Evolutionary conservation across 53 echinoderm and acorn worm genomes (phyloP), one percentile per base, ranked within the genome.

Genomic region (Stichopus horrens): DNA sequence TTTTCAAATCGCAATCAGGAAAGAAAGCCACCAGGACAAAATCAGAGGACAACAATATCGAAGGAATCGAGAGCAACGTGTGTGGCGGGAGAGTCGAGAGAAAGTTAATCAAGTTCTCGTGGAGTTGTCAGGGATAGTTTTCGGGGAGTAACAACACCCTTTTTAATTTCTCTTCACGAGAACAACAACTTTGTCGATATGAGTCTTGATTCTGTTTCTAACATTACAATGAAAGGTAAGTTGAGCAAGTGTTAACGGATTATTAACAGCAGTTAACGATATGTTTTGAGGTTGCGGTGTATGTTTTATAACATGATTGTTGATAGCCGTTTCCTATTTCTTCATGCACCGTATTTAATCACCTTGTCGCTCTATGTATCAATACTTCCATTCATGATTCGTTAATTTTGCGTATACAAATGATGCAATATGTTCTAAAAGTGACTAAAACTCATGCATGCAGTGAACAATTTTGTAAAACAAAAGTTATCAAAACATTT

Each of bases 171-270:
- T 18, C 18, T 18, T 18, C 71, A 19, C 71, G n/a, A 71, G 19
- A 71, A 71, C 71, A 7, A 71, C 71, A 71, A 71, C 52, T 56
- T 81, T 58, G 6, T 81, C 58, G 57, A 19, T 22, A 81, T 81
- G 81, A 81, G 57, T 57, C 19, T 81, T 53, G 76, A 76, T 11
- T 76, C 76, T 57, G 81, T 81, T 20, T 81, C 81, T 58, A 81
- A 13, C 55, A 58, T 56, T 57, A 81, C 81, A 55, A 81, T 81
- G 81, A 81, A 81, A 81, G 81, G 81, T 81, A 81, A 21, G 81
- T 81, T 5, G 37, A 37, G 37, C 37, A 37, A 37, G 37, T 2
- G 37, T 37, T 37, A 37, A 37, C 37, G 37, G 37, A 37, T 37
- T 37, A 37, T 37, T 37, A 37, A 37, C 37, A 37, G 37, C 37